Conservation (phyloP, 1,140 invertebrate genomes). For the Danaus plexippus region DNA sequence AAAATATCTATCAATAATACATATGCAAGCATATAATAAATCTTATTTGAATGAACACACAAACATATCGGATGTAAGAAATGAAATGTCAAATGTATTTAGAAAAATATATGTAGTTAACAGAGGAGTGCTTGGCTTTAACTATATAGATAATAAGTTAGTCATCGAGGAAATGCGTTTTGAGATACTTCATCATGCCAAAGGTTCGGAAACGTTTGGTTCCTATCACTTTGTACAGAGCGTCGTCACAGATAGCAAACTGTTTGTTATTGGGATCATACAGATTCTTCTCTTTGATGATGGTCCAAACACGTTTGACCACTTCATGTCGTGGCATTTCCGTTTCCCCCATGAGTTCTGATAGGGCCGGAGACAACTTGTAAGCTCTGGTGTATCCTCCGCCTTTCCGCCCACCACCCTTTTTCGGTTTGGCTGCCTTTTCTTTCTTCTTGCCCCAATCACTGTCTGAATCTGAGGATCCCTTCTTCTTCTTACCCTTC, state of each 20-base stretch:
- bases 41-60: too few species aligned
- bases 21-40: too few species aligned
- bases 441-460: constrained; percentile 81
- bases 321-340: constrained; percentile 92
- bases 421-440: constrained; percentile 61
- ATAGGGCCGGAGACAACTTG: constrained; percentile 88
- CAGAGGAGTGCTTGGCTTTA: too few species aligned
- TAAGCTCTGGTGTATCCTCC: constrained; percentile 87
- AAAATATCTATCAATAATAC: too few species aligned
- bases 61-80: too few species aligned
- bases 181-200: constrained; percentile 96
- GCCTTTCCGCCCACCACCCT: constrained; percentile 74
- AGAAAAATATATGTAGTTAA: too few species aligned
- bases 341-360: constrained; percentile 87
- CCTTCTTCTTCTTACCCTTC: constrained; percentile 76
- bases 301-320: constrained; percentile 92
- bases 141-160: constrained; percentile 13
- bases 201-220: constrained; percentile 92
- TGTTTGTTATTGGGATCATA: constrained; percentile 96
- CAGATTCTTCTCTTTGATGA: constrained; percentile 93
- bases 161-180: constrained; percentile 83
- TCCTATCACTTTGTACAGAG: constrained; percentile 90
- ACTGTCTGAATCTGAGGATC: constrained; percentile 83
- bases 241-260: constrained; percentile 93
- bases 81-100: too few species aligned